Conservation (phyloP, 2,888 invertebrate genomes). For the Amorpha juglandis region DNA sequence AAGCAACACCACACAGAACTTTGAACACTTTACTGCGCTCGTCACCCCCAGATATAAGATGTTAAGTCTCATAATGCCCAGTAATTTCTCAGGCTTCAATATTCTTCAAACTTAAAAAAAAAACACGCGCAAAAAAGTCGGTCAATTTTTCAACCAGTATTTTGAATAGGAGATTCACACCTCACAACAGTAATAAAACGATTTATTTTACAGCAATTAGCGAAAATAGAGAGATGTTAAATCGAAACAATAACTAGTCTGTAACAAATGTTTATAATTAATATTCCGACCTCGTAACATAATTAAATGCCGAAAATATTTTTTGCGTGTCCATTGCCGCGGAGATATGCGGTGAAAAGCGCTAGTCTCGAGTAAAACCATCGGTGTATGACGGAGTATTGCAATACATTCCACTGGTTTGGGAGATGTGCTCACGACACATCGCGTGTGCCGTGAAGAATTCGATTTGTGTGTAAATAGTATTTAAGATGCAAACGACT, state of each 20-base stretch:
- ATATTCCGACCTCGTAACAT: slow-evolving; percentile 23
- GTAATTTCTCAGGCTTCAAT: no score
- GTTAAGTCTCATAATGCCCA: no score
- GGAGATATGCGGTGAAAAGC: slow-evolving; percentile 3
- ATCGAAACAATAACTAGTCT: slow-evolving; percentile 13
- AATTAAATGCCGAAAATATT: slow-evolving; percentile 23
- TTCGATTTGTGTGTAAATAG: slow-evolving; percentile 57
- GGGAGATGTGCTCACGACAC: slow-evolving; percentile 53
- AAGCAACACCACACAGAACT: no score
- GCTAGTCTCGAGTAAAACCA: slow-evolving; percentile 16
- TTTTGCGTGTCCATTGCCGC: neutral
- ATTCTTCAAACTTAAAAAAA: no score
- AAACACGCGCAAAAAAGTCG: neutral
- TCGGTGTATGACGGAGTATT: slow-evolving; percentile 55
- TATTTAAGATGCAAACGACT: slow-evolving; percentile 55
- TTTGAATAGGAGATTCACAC: neutral
- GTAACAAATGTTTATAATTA: slow-evolving; percentile 21
- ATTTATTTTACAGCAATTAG: slow-evolving; percentile 19
- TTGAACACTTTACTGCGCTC: no score
- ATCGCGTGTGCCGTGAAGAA: slow-evolving; percentile 62
- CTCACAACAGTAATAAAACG: slow-evolving; percentile 4
- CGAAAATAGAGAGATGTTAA: slow-evolving; percentile 6
- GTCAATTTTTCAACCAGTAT: neutral
- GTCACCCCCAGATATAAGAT: no score
- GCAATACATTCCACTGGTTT: slow-evolving; percentile 53